Evolutionary conservation across 2,113 vertebrate species (phyloP), one percentile per base, ranked within the genome.

Genomic region (Thunnus maccoyii): DNA sequence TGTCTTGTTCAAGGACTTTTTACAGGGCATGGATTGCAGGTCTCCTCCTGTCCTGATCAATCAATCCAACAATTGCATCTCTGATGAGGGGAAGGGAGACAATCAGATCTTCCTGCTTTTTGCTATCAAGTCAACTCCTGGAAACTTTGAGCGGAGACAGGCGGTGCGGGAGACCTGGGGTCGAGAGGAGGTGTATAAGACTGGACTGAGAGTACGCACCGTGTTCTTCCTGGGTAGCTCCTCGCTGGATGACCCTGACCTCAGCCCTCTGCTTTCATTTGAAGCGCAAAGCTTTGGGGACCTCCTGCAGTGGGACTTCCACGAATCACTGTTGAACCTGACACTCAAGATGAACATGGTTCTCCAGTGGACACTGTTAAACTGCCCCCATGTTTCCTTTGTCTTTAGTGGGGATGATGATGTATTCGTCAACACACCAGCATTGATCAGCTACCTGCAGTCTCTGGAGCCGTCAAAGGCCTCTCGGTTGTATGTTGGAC

Each of bases 351-450:
- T 95, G 82, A 90, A 94, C 11, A 72, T 86, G 30, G 92, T 96
- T 48, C 84, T 96, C 36, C 62, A 86, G 18, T 96, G 96, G 96
- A 82, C 90, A 1, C 57, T 91, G 60, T 72, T n/a, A 11, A 36
- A 67, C 30, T 96, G 95, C 57, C 83, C 89, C 3, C 54, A 22
- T 0, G 89, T 76, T 3, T 86, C 89, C 47, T 96, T 95, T 15
- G 55, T 96, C 65, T 96, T 96, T 25, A 95, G 95, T 1, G 96
- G 96, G 0, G 96, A 97, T 0, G 96, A 97, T 6, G 96, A 97
- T 5, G 95, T 97, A 7, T 96, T 97, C 13, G 95, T 95, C 0
- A 96, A 97, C 90, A 95, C 96, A 0, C 90, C 87, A 14, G 93
- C 89, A 3, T 44, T 96, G 44, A 84, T 97, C 64, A 72, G 20